Base-by-base conservation (phyloP, 1,140 invertebrate genomes). In the Eriosoma lanigerum region DNA sequence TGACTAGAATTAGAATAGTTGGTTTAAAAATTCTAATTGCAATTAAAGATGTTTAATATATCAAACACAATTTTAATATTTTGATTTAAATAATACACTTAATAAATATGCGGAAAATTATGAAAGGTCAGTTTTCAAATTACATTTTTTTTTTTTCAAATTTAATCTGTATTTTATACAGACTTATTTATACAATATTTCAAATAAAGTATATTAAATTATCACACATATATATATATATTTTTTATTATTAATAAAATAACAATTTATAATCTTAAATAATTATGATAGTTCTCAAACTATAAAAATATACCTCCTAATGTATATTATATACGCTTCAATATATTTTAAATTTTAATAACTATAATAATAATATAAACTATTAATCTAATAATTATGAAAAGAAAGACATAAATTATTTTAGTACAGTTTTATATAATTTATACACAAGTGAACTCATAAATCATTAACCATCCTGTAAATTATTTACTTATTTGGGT, bases 1-100 rank as follows among this genome's bases (percentile, higher is more conserved):
- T 75, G 73, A 76, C 73, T 76, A 76, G 73, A 76, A 76, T 76
- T 26, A 58, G 72, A 75, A 75, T 75, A 75, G 48, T 56, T 21
- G 24, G 19, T 60, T 52, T 58, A 58, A 26, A 58, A 38, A 56
- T 13, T 44, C 26, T 76, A 24, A 56, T 21, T 26, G 19, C 54
- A 58, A 29, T 56, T 60, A 60, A 58, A 76, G 32, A 76, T 60
- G 46, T 46, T 13, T 60, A n/a, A n/a, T n/a, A n/a, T n/a, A 58
- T 76, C 29, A 56, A 76, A 76, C 15, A 21, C 15, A 58, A 24
- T 58, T 60, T 44, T n/a, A 60, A 38, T 58, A 76, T 76, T 76
- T 56, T 60, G 73, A 56, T 76, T 76, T 46, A 76, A 24, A 17
- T 24, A 50, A 70, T 70, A 70, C 48, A 21, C 48, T 21, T 19